Evolutionary conservation across 64 coral and sea anemone species (phyloP).

Genomic region (Cladopsammia gracilis): DNA sequence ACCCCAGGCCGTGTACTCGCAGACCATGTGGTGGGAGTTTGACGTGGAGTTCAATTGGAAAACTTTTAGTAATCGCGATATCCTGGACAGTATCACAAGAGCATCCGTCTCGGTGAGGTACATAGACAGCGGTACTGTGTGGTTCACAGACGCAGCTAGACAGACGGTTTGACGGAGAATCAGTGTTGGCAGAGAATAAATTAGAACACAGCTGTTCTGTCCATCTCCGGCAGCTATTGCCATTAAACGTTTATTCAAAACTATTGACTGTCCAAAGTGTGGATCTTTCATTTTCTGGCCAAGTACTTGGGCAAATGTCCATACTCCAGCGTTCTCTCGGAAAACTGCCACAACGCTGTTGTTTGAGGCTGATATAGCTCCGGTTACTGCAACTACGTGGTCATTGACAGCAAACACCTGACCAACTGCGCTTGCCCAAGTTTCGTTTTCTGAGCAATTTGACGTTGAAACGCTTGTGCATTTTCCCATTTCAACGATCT

Average conservation of each 20-base stretch:
- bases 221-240: conserved; percentile 46
- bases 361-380: background rate
- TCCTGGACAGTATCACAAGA: conserved; percentile 46
- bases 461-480: background rate
- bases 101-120: conserved; percentile 40
- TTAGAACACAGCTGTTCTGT: background rate
- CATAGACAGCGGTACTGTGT: background rate
- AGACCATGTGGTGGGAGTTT: background rate
- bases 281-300: conserved; percentile 15
- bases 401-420: conserved; percentile 66
- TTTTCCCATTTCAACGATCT: conserved; percentile 8
- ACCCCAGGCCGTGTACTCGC: conserved; percentile 1
- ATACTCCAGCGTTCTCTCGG: conserved; percentile 20
- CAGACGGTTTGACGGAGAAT: background rate
- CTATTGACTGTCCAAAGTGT: conserved; percentile 50
- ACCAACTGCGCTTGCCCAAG: conserved; percentile 55
- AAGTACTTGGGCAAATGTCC: conserved; percentile 46
- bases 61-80: background rate
- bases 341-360: conserved; percentile 82
- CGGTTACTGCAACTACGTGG: conserved; percentile 62
- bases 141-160: background rate
- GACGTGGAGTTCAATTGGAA: conserved; percentile 18
- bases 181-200: conserved; percentile 11
- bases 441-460: conserved; percentile 25
- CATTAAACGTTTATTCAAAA: conserved; percentile 41